Evolutionary conservation across 2,797 vertebrate genomes (phyloP).

Genomic region (Thalassophryne amazonica): DNA sequence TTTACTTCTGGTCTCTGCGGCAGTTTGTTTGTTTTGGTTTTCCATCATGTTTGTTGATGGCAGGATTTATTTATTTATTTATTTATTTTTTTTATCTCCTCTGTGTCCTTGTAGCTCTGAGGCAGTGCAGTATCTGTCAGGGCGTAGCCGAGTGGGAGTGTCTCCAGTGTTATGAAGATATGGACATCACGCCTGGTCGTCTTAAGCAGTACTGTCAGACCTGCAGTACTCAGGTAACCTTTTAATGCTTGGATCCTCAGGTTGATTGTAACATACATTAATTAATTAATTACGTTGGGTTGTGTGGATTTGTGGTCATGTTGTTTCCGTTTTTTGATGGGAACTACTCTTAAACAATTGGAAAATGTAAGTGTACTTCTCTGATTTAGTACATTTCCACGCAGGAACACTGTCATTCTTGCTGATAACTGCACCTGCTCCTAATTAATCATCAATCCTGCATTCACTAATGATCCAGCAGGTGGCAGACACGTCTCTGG

Average conservation of each 20-base stretch:
- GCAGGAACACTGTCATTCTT: too few relatives aligned
- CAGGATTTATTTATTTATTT: neutral
- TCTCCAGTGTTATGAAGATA: conserved; percentile 79
- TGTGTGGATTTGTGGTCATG: too few relatives aligned
- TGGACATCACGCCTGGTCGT: conserved; percentile 76
- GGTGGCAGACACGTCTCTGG: too few relatives aligned
- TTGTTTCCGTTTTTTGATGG: too few relatives aligned
- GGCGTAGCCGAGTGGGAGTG: conserved; percentile 81
- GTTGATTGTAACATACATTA: too few relatives aligned
- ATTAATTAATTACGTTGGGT: too few relatives aligned
- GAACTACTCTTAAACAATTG: too few relatives aligned
- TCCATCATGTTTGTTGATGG: neutral
- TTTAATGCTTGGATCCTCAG: neutral
- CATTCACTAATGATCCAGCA: too few relatives aligned
- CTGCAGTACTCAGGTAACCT: conserved; percentile 77
- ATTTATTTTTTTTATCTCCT: neutral
- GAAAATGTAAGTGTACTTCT: too few relatives aligned
- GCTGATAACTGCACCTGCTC: too few relatives aligned
- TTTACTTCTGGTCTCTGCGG: neutral
- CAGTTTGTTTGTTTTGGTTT: neutral
- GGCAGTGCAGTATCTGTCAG: conserved; percentile 86
- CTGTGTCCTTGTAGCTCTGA: conserved; percentile 61
- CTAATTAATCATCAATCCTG: too few relatives aligned
- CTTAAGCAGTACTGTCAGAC: conserved; percentile 83
- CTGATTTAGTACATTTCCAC: too few relatives aligned